Evolutionary conservation across 2,888 invertebrate genomes (phyloP), one percentile per base, ranked within the genome.

Genomic region (Scelioninae gen. 2): DNA sequence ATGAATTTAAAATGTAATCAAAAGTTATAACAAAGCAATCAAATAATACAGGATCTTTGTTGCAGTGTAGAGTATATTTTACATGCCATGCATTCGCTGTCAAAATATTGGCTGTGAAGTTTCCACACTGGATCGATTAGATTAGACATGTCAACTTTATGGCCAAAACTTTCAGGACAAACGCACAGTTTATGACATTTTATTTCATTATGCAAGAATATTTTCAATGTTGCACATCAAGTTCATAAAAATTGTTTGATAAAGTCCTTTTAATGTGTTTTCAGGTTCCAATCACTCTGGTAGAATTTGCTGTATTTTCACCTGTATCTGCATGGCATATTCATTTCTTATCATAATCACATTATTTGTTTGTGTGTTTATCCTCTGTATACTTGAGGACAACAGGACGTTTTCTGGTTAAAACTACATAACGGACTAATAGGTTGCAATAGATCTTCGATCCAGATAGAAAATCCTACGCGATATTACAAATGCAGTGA

Each of bases 221-320:
- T 33, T 43, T 43, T 31, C 16, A 9, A 11, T 55, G 5, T 33
- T 28, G 25, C 11, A 11, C 22, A 15, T 22, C 7, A n/a, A 53
- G 13, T 25, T 45, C 4, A 22, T n/a, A 45, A 53, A 46, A 65
- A 33, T 53, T 37, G 58, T 35, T n/a, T 52, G 45, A 31, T 41
- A 41, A 28, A 39, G 19, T 35, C 10, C 13, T 11, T 4, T 16
- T 13, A 67, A 13, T 58, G 58, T 28, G n/a, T 53, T 31, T 69
- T 69, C 41, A 5, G 3, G 48, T 60, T 63, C 11, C 45, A 60
- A 57, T 33, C 52, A 15, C 50, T 78, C 22, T 69, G 76, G 78
- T 83, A 81, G 80, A 80, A 77, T 78, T 68, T 75, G 73, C 69
- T 78, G 78, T 72, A 70, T 78, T 73, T 77, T 53, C 75, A 75